Conservation (phyloP, 2,113 vertebrate genomes). For the Hystrix brachyura region DNA sequence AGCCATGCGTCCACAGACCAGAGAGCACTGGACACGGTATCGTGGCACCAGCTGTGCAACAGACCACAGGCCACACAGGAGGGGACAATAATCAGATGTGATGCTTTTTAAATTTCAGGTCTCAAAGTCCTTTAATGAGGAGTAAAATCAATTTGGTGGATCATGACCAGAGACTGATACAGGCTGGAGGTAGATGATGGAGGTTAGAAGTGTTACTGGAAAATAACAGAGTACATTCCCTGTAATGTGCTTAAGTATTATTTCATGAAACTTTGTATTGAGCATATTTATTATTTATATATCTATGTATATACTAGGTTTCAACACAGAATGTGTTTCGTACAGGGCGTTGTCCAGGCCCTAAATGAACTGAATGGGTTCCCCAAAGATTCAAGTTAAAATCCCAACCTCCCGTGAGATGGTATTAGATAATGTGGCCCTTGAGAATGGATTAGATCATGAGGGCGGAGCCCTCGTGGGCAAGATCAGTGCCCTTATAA, state of each 20-base stretch:
- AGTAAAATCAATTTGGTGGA: background rate
- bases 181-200: background rate
- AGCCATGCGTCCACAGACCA: background rate
- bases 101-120: background rate
- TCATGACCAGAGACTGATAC: background rate
- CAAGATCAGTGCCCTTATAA: background rate
- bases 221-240: background rate
- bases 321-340: background rate
- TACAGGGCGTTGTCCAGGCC: background rate
- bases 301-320: background rate
- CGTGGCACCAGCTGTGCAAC: background rate
- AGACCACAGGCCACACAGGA: background rate
- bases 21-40: background rate
- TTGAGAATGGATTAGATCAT: background rate
- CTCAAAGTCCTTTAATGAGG: background rate
- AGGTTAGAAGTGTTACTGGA: background rate
- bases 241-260: background rate
- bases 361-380: background rate
- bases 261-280: background rate
- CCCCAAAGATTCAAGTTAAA: background rate
- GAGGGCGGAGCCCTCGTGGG: background rate
- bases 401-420: background rate
- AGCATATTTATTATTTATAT: background rate
- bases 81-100: rapidly evolving
- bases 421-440: background rate